Conservation (phyloP, 2,797 vertebrate genomes). For the Orestias chungarensis region DNA sequence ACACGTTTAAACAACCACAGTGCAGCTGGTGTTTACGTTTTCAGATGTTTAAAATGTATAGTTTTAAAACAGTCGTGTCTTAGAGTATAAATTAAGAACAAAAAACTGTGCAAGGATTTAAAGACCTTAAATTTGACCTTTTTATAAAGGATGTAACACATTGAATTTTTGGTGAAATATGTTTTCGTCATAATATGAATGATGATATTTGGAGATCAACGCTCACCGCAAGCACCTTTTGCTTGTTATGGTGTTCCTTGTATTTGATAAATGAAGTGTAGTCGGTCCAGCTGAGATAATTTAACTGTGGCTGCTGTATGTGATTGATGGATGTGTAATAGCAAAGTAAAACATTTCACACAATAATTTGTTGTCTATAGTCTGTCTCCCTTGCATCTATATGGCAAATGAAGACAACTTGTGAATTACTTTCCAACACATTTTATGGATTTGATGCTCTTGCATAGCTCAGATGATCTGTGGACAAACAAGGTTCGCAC, state of each 20-base stretch:
- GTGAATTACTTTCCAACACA: background rate
- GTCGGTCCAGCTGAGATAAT: conserved; percentile 11
- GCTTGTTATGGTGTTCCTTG: background rate
- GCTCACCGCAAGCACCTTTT: background rate
- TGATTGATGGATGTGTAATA: background rate
- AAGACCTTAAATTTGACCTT: background rate
- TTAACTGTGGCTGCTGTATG: background rate
- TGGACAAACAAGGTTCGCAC: background rate
- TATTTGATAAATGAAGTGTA: conserved; percentile 6
- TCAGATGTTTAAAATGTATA: background rate
- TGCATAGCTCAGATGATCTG: background rate
- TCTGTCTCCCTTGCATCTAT: background rate
- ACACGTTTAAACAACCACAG: conserved; percentile 1
- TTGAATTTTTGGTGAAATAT: background rate
- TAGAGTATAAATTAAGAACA: background rate
- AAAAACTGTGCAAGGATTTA: background rate
- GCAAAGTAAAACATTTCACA: background rate
- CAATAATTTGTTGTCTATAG: background rate
- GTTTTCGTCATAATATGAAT: background rate
- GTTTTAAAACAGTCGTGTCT: background rate
- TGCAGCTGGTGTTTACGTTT: background rate
- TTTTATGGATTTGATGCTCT: background rate
- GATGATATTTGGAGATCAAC: conserved; percentile 5
- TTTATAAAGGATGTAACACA: background rate
- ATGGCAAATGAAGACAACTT: background rate